Percentiles rank a stretch among this genome's conserved stretches.
phyloP scores from a whole-genome alignment of 2,888 invertebrate species.

The Myathropa florea region DNA sequence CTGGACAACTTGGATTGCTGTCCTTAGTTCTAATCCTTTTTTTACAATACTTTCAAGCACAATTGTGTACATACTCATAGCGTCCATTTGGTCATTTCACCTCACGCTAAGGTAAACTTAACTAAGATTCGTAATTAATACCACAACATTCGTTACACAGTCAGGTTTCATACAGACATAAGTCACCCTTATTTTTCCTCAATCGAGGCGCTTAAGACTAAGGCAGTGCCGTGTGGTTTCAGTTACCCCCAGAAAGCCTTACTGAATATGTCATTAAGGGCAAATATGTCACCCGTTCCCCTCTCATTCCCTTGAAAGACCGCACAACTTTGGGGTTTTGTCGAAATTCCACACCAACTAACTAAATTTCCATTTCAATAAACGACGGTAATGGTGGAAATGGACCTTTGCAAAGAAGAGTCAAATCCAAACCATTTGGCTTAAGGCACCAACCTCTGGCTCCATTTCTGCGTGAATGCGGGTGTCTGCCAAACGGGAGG shows the following conservation, averaged over 20 bases:
- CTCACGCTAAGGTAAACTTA: neutral
- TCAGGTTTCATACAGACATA: neutral
- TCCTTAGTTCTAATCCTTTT: too few relatives aligned
- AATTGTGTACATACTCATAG: too few relatives aligned
- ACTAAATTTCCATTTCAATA: constrained; percentile 31
- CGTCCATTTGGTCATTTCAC: neutral
- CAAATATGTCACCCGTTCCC: neutral
- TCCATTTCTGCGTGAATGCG: constrained; percentile 21
- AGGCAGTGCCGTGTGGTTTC: constrained; percentile 29
- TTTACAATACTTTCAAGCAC: too few relatives aligned
- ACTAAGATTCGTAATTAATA: neutral
- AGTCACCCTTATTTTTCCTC: neutral
- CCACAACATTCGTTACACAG: neutral
- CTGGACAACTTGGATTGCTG: too few relatives aligned
- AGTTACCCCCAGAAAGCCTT: constrained; percentile 31
- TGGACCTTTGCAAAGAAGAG: neutral
- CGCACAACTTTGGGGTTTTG: constrained; percentile 1
- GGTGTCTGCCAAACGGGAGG: constrained; percentile 58
- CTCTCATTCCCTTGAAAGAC: neutral
- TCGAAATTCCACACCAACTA: constrained; percentile 55
- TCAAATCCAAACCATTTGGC: constrained; percentile 33
- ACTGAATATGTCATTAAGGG: constrained; percentile 28
- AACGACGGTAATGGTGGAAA: neutral
- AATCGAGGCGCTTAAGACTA: neutral
- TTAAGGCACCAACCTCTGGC: constrained; percentile 23